These are phyloP conservation scores for Apogon hyalosoma DNA, from an alignment of 2,797 vertebrate species.

Conservation along the genomic window DNA sequence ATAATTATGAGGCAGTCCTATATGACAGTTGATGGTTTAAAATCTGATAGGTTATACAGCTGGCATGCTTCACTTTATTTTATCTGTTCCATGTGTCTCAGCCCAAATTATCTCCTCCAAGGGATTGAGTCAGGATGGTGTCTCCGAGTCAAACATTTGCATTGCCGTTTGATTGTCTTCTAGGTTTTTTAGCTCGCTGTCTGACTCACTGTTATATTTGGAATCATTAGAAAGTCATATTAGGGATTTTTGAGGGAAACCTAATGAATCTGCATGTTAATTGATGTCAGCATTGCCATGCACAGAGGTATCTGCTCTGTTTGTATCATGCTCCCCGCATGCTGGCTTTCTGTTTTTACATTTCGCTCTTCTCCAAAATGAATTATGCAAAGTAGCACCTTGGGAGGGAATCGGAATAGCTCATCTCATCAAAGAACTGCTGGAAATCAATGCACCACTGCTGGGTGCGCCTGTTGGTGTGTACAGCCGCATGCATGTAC, in stretches of 20 bases:
- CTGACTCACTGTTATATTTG: slow-evolving; percentile 52
- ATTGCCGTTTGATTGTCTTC: slow-evolving; percentile 53
- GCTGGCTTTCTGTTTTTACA: slow-evolving; percentile 77
- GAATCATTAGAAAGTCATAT: slow-evolving; percentile 69
- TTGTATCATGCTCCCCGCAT: slow-evolving; percentile 70
- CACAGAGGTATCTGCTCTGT: slow-evolving; percentile 64
- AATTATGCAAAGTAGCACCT: slow-evolving; percentile 85
- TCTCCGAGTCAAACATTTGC: slow-evolving; percentile 70
- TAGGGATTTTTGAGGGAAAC: slow-evolving; percentile 56
- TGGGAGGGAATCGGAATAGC: slow-evolving; percentile 82
- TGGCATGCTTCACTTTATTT: slow-evolving; percentile 29
- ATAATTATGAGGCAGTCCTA: slow-evolving; percentile 24
- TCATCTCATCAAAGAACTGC: slow-evolving; percentile 83
- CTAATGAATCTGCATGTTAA: slow-evolving; percentile 77
- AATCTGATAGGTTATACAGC: slow-evolving; percentile 36
- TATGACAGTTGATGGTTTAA: slow-evolving; percentile 4
- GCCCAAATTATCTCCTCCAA: slow-evolving; percentile 48
- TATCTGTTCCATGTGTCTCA: slow-evolving; percentile 41
- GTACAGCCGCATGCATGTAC: slow-evolving; percentile 51
- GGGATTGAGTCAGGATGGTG: slow-evolving; percentile 54
- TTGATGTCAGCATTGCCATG: slow-evolving; percentile 63
- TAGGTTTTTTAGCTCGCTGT: slow-evolving; percentile 40
- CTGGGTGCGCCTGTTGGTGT: slow-evolving; percentile 70
- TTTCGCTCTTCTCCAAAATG: slow-evolving; percentile 77
- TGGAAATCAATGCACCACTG: slow-evolving; percentile 82